Percentiles rank a stretch among this genome's conserved stretches.
Conservation (phyloP, 2,113 vertebrate species). For the Myodes glareolus region DNA sequence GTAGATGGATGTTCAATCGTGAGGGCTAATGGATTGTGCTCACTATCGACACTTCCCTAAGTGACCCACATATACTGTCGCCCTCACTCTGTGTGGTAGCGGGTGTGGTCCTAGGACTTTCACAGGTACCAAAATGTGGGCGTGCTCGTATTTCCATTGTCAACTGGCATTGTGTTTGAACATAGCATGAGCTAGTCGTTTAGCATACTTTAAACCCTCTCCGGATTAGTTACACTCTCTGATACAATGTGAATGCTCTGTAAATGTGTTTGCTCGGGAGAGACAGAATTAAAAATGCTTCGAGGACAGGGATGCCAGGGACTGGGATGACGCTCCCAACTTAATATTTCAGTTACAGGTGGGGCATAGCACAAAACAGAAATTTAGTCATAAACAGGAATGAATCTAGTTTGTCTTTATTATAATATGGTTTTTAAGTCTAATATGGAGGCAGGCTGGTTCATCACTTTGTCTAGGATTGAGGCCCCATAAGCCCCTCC, state of each 20-base stretch:
- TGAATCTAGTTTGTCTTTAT: background rate
- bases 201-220: background rate
- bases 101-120: background rate
- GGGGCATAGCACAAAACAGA: background rate
- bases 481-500: background rate
- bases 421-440: background rate
- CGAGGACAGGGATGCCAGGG: background rate
- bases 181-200: background rate
- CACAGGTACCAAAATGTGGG: background rate
- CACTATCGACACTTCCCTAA: background rate
- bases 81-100: no score
- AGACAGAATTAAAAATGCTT: background rate
- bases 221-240: background rate
- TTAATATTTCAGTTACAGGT: background rate
- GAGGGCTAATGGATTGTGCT: no score
- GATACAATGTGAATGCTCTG: background rate
- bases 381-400: background rate
- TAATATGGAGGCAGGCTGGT: background rate
- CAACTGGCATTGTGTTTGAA: background rate
- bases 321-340: no score
- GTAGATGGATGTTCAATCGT: background rate
- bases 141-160: background rate
- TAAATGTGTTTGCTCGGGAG: background rate
- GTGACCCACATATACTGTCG: background rate
- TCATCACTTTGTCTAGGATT: background rate